These are phyloP conservation scores for Acanthaster planci DNA, from an alignment of 35 echinoderm and acorn worm species.

Conservation along the genomic window DNA sequence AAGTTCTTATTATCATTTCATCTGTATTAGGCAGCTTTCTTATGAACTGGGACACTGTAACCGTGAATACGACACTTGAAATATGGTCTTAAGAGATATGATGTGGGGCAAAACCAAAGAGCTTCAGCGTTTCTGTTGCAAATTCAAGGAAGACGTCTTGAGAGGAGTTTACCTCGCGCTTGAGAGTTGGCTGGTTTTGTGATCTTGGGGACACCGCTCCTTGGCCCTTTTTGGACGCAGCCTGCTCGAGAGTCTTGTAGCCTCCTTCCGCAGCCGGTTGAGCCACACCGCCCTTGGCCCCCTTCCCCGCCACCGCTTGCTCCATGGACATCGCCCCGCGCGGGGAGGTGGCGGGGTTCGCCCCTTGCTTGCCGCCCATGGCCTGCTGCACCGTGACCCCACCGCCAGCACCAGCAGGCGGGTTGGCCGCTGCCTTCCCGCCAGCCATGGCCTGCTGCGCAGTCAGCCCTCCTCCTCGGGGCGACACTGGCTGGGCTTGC, in stretches of 20 bases:
- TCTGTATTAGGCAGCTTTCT: too few relatives aligned
- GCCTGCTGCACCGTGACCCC: constrained; percentile 71
- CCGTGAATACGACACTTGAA: too few relatives aligned
- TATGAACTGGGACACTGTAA: too few relatives aligned
- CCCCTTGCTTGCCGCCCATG: constrained; percentile 42
- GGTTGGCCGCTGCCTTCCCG: not conserved
- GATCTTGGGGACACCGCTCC: not conserved
- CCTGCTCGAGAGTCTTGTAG: constrained; percentile 38
- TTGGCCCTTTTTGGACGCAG: constrained; percentile 6
- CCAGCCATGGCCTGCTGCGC: constrained; percentile 43
- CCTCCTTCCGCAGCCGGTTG: constrained; percentile 26
- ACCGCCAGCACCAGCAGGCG: not conserved
- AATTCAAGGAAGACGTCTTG: not conserved
- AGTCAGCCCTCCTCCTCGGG: constrained; percentile 26
- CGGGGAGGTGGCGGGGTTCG: not conserved
- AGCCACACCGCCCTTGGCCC: not conserved
- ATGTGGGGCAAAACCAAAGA: too few relatives aligned
- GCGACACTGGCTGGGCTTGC: not conserved
- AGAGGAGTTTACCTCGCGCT: not conserved
- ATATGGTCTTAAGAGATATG: not conserved
- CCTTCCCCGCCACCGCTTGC: constrained; percentile 25
- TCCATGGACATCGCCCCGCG: constrained; percentile 21
- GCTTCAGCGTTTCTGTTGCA: too few relatives aligned
- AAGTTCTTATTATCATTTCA: too few relatives aligned
- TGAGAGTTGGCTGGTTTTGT: not conserved